phyloP scores from a whole-genome alignment of 2,888 invertebrate genomes.

The Pemphredon lugubris region DNA sequence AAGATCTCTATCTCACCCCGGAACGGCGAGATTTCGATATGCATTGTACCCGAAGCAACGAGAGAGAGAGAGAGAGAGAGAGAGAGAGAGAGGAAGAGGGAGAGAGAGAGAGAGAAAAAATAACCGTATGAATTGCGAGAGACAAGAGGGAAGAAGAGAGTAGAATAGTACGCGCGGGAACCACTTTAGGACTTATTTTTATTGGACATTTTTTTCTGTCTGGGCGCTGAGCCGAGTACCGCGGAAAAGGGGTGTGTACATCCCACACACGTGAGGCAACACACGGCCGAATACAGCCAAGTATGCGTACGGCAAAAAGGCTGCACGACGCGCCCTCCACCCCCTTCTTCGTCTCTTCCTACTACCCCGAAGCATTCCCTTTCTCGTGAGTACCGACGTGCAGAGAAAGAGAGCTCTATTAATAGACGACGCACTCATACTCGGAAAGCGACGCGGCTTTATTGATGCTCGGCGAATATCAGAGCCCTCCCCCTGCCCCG shows the following conservation, averaged over 20 bases:
- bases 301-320: conserved; percentile 43
- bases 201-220: conserved; percentile 69
- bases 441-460: conserved; percentile 37
- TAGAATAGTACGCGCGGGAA: conserved; percentile 59
- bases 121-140: conserved; percentile 36
- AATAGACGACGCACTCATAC: conserved; percentile 55
- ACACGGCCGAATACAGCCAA: background rate
- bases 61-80: conserved; percentile 13
- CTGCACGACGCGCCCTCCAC: conserved; percentile 29
- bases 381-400: conserved; percentile 36
- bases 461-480: conserved; percentile 51
- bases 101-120: background rate
- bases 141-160: conserved; percentile 27
- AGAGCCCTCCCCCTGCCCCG: conserved; percentile 14
- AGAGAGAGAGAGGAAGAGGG: background rate
- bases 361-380: conserved; percentile 38
- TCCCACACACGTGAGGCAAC: conserved; percentile 19
- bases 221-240: conserved; percentile 58
- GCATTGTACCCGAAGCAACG: background rate
- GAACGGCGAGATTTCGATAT: background rate
- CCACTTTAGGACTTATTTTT: conserved; percentile 73
- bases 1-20: too few relatives aligned
- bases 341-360: conserved; percentile 33
- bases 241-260: conserved; percentile 58
- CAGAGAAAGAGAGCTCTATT: conserved; percentile 41